Conservation (phyloP, 23 tunicate species). For the Trididemnum nubilum region DNA sequence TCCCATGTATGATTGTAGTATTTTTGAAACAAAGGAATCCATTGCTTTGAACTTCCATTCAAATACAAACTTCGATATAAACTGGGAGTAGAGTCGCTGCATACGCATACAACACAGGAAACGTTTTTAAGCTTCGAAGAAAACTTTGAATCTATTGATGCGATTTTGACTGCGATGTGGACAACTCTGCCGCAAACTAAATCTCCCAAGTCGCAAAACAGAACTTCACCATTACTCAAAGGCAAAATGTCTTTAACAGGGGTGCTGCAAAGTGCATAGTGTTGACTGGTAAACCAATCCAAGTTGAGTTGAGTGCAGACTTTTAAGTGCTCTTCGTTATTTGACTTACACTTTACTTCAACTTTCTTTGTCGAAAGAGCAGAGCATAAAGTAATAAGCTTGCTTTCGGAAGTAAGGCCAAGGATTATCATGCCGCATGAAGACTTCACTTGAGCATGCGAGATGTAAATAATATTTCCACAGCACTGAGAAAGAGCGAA, state of each 20-base stretch:
- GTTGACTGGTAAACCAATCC: conserved; percentile 2
- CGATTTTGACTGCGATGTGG: conserved; percentile 15
- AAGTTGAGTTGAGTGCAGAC: not conserved
- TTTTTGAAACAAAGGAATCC: conserved; percentile 28
- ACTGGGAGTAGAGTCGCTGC: not conserved
- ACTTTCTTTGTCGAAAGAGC: not conserved
- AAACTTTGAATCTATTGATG: not conserved
- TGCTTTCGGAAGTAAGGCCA: conserved; percentile 6
- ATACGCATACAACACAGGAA: conserved; percentile 29
- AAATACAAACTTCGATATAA: conserved; percentile 7
- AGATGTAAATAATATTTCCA: conserved; percentile 28
- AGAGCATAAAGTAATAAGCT: conserved; percentile 4
- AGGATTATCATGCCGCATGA: not conserved
- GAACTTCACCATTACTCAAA: not conserved
- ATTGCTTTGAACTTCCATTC: conserved; percentile 54
- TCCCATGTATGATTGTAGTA: conserved; percentile 45
- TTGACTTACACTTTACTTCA: not conserved
- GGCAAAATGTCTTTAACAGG: not conserved
- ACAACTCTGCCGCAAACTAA: conserved; percentile 24
- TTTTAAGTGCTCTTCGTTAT: not conserved
- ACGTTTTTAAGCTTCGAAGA: not conserved
- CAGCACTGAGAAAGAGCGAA: conserved; percentile 17
- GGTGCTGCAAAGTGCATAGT: not conserved
- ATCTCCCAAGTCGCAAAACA: not conserved
- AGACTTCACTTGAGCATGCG: not conserved